Base-by-base conservation (phyloP, 2,888 invertebrate genomes). In the Nematopogon swammerdamellus region DNA sequence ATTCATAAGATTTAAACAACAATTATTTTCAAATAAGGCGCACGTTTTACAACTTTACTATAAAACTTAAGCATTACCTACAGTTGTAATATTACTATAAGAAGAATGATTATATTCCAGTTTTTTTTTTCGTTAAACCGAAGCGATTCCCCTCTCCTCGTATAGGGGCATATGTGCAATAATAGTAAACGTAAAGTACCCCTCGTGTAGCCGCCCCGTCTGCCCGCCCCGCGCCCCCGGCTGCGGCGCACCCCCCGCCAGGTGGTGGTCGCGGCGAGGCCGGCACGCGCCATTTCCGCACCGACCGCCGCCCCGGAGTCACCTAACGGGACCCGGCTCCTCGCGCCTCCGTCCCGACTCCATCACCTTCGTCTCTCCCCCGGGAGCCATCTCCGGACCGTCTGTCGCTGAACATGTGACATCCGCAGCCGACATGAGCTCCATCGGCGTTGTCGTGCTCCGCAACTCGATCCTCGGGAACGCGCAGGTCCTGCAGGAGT, bases 401-500 rank as follows among this genome's bases (percentile, higher is more conserved):
- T 64, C 60, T 62, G 56, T 42, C 47, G 56, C 52, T 54, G 50
- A 70, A 70, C 66, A 75, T 77, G 77, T 70, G 62, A 71, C 69
- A 71, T 62, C 58, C 50, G 48, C 55, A 43, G 55, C 53, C 62
- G 67, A 70, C 70, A 82, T 81, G 82, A 81, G 80, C 63, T 79
- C 83, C 55, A 72, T 84, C 58, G 81, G 82, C 63, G 81, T 83
- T 54, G 82, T 83, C 54, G 80, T 82, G 61, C 81, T 80, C 71
- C 82, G 83, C 70, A 82, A 82, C 70, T 79, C 82, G 57, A 72
- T 79, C 56, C 72, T 81, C 59, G 72, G 72, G 63, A 83, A 83
- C 63, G 65, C 82, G 72, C 85, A 85, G 80, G 82, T 86, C 72
- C 81, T 86, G 57, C 85, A 85, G 62, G 84, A 84, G 66, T 72